Evolutionary conservation across 2,888 invertebrate species (phyloP), one percentile per base, ranked within the genome.

Genomic region (Drosophila niveifrons): DNA sequence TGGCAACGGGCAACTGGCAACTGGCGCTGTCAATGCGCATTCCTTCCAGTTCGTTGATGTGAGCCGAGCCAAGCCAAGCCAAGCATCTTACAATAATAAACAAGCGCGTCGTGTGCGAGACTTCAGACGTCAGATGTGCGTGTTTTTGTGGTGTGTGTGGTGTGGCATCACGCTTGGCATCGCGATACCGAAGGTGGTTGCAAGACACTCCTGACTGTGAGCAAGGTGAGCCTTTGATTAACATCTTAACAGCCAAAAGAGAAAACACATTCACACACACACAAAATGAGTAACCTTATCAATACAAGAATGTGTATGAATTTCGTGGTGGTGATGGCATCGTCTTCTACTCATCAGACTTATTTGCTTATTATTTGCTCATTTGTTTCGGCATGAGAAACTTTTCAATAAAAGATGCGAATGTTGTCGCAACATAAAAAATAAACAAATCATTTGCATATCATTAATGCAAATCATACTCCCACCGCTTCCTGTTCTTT

Each of bases 361-460:
- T 59, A 66, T 61, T 63, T 82, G 72, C 69, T 85, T 75, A 85
- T 84, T 85, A 82, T 82, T 82, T 88, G 66, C 77, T 75, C 71
- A 67, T 76, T 78, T 82, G 72, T 83, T 81, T 75, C 72, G 66
- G 70, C 72, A 59, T 70, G 61, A 62, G 64, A 66, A 88, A 84
- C 79, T 89, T 88, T 82, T 82, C 82, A 88, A 86, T 82, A 68
- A 83, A 83, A 76, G 77, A 67, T 66, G 72, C 62, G 69, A 72
- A 66, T 71, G 88, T 82, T 88, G 88, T 75, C 69, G 53, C 75
- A 52, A 70, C 76, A 75, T 52, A 78, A 78, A 80, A 64, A 57
- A 87, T 88, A 89, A 88, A 88, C 89, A 82, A 86, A 82, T 90
- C 82, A 88, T 88, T 88, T 88, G 83, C 88, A 88, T 90, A 74